phyloP scores from a whole-genome alignment of 2,888 invertebrate genomes.

The Phengaris arion region DNA sequence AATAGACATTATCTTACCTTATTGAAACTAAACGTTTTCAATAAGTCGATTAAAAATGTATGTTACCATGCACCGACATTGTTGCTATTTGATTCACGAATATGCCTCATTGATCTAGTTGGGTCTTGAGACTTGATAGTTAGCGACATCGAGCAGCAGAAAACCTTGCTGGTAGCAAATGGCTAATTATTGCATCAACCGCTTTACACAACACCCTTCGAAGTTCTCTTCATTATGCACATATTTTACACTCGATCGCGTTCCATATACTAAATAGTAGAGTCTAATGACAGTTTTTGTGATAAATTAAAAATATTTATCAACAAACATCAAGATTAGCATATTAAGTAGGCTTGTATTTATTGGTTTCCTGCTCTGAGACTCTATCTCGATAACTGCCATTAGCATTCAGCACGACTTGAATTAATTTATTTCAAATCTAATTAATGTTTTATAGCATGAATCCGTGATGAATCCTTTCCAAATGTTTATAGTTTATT shows the following conservation, averaged over 20 bases:
- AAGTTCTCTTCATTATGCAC: slow-evolving; percentile 39
- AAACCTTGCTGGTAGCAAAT: slow-evolving; percentile 27
- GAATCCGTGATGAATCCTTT: background rate
- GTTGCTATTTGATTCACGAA: background rate
- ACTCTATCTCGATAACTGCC: background rate
- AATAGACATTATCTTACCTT: no score
- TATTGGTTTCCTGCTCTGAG: background rate
- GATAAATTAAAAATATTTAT: slow-evolving; percentile 23
- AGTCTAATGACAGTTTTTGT: slow-evolving; percentile 23
- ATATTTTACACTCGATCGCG: slow-evolving; percentile 34
- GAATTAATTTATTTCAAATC: background rate
- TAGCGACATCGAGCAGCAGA: background rate
- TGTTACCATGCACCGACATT: background rate
- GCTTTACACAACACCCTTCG: slow-evolving; percentile 40
- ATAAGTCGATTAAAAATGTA: no score
- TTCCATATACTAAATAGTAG: slow-evolving; percentile 20
- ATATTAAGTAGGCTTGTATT: background rate
- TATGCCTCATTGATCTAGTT: background rate
- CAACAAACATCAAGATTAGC: slow-evolving; percentile 2
- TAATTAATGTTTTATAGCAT: background rate
- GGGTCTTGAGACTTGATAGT: background rate
- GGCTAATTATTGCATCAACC: slow-evolving; percentile 36
- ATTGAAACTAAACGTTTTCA: no score
- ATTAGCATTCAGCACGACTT: background rate
- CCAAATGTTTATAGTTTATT: background rate